Percentiles rank a stretch among this genome's conserved stretches.
These are phyloP conservation scores for Muscicapa striata DNA, from an alignment of 2,797 vertebrate species.

Conservation along the genomic window DNA sequence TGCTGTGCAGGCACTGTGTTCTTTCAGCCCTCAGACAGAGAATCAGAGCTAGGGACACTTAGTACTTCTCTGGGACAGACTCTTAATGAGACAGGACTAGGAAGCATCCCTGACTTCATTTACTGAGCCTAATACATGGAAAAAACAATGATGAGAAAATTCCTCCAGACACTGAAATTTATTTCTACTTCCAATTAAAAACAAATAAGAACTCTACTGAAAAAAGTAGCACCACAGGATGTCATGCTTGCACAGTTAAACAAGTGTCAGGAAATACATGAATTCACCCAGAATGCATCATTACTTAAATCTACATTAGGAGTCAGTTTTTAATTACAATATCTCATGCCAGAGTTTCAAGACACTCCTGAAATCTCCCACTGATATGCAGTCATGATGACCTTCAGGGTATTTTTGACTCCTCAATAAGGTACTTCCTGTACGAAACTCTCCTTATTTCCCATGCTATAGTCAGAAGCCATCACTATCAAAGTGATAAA, in stretches of 20 bases:
- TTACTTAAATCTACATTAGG: not conserved
- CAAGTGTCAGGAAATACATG: not conserved
- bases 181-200: not conserved
- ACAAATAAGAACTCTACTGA: not conserved
- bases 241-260: not conserved
- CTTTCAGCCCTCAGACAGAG: not conserved
- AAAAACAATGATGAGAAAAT: not conserved
- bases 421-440: not conserved
- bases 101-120: not conserved
- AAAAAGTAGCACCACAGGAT: not conserved
- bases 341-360: not conserved
- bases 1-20: not conserved
- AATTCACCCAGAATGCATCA: not conserved
- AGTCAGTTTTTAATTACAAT: not conserved
- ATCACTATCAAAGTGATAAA: not conserved
- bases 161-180: not conserved
- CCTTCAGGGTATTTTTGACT: not conserved
- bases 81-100: not conserved
- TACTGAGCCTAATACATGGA: not conserved
- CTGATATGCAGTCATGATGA: not conserved
- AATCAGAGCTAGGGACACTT: not conserved
- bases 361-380: not conserved
- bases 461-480: not conserved
- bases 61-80: not conserved
- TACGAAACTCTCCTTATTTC: not conserved